phyloP scores from a whole-genome alignment of 2,797 vertebrate species.

The Tangara arthus region DNA sequence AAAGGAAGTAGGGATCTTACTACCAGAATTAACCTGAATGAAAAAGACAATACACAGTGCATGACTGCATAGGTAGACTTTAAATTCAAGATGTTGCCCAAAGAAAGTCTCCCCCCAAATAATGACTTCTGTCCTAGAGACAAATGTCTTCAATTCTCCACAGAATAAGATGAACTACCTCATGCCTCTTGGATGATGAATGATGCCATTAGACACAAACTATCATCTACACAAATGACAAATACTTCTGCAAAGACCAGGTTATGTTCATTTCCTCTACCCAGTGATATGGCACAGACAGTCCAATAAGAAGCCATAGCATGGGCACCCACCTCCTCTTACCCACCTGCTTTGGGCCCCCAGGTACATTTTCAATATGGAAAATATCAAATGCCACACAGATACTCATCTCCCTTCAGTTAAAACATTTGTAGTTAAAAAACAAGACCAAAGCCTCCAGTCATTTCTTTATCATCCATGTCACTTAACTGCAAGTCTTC shows the following conservation, averaged over 20 bases:
- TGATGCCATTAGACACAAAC: not conserved
- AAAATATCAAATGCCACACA: not conserved
- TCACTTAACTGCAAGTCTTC: not conserved
- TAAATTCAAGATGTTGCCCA: not conserved
- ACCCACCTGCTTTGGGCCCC: not conserved
- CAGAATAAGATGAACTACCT: slow-evolving; percentile 42
- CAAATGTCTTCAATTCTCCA: not conserved
- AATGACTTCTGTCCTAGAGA: not conserved
- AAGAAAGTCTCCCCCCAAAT: not conserved
- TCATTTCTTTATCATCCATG: not conserved
- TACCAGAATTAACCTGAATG: not conserved
- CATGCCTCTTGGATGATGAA: not conserved
- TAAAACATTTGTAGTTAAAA: not conserved
- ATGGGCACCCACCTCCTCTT: not conserved
- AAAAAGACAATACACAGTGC: not conserved
- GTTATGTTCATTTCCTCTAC: not conserved
- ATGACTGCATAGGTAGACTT: not conserved
- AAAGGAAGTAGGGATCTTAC: not conserved
- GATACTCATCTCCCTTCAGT: not conserved
- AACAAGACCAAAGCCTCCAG: not conserved
- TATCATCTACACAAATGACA: not conserved
- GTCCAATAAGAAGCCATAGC: not conserved
- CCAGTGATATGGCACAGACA: not conserved
- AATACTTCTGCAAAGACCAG: not conserved
- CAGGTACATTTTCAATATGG: not conserved